Conservation (phyloP, 2,888 invertebrate genomes). For the Hetaerina titia region DNA sequence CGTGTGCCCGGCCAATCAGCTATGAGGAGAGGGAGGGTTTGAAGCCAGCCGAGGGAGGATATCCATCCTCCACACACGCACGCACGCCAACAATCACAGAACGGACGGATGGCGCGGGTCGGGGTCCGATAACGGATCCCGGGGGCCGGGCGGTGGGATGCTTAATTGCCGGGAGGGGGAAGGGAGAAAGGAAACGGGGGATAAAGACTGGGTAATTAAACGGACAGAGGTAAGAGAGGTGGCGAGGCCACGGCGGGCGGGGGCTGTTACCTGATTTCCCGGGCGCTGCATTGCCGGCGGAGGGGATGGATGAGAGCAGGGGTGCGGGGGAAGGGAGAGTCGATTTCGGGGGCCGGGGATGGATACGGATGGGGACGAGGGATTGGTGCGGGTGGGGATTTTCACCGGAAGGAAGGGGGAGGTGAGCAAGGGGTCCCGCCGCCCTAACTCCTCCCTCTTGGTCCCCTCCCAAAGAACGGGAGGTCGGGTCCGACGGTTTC, state of each 20-base stretch:
- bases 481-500: conserved; percentile 11
- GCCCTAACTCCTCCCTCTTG: no score
- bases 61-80: background rate
- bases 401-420: no score
- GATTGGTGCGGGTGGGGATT: background rate
- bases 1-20: conserved; percentile 58
- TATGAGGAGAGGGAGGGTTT: background rate
- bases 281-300: background rate
- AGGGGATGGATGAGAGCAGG: background rate
- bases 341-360: background rate
- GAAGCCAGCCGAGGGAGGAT: background rate
- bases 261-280: conserved; percentile 44
- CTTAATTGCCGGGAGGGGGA: conserved; percentile 29
- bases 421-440: background rate
- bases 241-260: background rate
- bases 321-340: background rate
- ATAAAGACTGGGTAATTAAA: conserved; percentile 64
- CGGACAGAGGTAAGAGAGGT: background rate
- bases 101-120: background rate
- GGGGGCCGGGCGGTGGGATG: background rate
- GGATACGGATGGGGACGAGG: background rate
- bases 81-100: background rate
- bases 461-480: background rate
- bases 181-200: conserved; percentile 55
- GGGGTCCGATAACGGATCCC: background rate